Base-by-base conservation (phyloP, 2,113 vertebrate genomes). In the Plecturocebus donacophilus region DNA sequence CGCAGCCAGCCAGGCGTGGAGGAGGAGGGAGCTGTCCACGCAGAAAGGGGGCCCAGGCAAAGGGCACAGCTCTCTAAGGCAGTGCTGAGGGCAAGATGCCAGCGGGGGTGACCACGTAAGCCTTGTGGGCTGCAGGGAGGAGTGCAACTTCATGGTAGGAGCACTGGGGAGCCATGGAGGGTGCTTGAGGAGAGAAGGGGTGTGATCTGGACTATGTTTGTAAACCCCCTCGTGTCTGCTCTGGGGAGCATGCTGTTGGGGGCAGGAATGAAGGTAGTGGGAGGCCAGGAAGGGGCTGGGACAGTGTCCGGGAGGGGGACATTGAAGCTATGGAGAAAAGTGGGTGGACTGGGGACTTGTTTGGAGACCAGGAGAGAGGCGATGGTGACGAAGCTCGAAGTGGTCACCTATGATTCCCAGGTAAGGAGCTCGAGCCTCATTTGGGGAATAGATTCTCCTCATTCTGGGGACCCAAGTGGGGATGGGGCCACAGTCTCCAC, bases 271-370 rank as follows among this genome's bases (percentile, higher is more conserved):
- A 70, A 84, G 49, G 40, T 56, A 40, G 52, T 42, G 17, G 76
- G 82, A 96, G 81, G 58, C 82, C 71, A 42, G 45, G 17, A 40
- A 80, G 20, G 45, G 54, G 21, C 85, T 58, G 56, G 88, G 61
- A 83, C 54, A 7, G 71, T 76, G 61, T 42, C 42, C 30, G 61
- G 47, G 20, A 83, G 61, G 75, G 70, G 77, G 10, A 56, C 21
- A 52, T 40, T 21, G 68, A 23, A 7, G 4, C 61, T 40, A 11
- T 49, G 23, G 38, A 32, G 42, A 58, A 68, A 68, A 84, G 27
- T 64, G 40, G 25, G 11, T 45, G 38, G n/a, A 77, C 42, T 42
- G 27, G n/a, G 40, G 49, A 35, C 11, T 14, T 61, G 40, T 16
- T 30, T 30, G 27, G 61, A 64, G 61, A 64, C 61, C 5, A 64